These are phyloP conservation scores for Netelia fuscicornis DNA, from an alignment of 2,888 invertebrate genomes.

Conservation along the genomic window DNA sequence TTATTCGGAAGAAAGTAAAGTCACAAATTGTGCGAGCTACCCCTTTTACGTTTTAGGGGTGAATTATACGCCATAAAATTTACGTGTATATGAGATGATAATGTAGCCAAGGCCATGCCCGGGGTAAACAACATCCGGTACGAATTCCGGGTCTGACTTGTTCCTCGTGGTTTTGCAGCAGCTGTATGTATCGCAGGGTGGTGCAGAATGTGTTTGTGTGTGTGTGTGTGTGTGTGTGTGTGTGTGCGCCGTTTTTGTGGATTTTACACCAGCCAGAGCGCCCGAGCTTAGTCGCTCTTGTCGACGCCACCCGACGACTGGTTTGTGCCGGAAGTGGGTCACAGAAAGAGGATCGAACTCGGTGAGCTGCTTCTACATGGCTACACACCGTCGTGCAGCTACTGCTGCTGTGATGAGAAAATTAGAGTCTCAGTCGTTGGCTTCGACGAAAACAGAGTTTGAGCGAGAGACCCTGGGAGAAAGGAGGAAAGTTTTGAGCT, in stretches of 20 bases:
- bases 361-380: slow-evolving; percentile 36
- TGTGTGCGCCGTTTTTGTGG: slow-evolving; percentile 39
- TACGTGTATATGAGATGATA: not conserved
- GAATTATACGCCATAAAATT: not conserved
- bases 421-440: slow-evolving; percentile 65
- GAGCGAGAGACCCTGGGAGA: slow-evolving; percentile 20
- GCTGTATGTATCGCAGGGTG: not conserved
- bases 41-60: not conserved
- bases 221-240: not conserved
- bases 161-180: slow-evolving; percentile 31
- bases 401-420: slow-evolving; percentile 61
- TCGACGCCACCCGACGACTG: slow-evolving; percentile 50
- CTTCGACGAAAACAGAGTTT: slow-evolving; percentile 51
- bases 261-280: slow-evolving; percentile 33
- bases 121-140: slow-evolving; percentile 70
- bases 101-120: slow-evolving; percentile 39
- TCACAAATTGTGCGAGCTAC: not conserved
- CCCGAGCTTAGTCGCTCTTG: slow-evolving; percentile 12
- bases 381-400: slow-evolving; percentile 26
- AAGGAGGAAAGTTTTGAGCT: slow-evolving; percentile 43
- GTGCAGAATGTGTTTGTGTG: not conserved
- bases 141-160: slow-evolving; percentile 32
- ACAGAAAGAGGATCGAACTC: slow-evolving; percentile 65
- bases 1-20: too few relatives aligned
- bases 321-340: slow-evolving; percentile 62